Base-by-base conservation (phyloP, 2,888 invertebrate species). In the Conchocele bisecta region DNA sequence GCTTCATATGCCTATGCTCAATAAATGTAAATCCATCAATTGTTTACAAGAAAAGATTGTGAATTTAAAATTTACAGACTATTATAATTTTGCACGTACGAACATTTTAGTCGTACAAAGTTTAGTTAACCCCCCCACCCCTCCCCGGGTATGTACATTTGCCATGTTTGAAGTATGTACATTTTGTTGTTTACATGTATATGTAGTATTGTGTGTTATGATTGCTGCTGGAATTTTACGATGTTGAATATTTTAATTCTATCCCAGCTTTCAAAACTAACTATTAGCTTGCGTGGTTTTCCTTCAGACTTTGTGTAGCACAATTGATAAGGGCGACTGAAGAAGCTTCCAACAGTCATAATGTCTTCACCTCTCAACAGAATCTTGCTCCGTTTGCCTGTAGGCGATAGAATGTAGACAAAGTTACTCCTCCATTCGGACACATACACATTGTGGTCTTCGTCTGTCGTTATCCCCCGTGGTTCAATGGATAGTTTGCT, bases 251-350 rank as follows among this genome's bases (percentile, higher is more conserved):
- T 63, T 35, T 75, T 75, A 24, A 75, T 41, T 9, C 69, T 69
- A 51, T 75, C 61, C 31, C 70, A 66, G 9, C 65, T 61, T 41
- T 75, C 75, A 24, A 70, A 70, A 35, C 75, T 75, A 29, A 75
- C 75, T 31, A 75, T 57, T 5, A 75, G 48, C 44, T 58, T 53
- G 1, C 61, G 60, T n/a, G 39, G 48, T 3, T 57, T n/a, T n/a
- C n/a, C 39, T 17, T 58, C 69, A 9, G 56, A 26, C 22, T 70
- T 63, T 31, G 61, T 46, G 51, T 50, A 75, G 46, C 75, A 75
- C 0, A 75, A 56, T 42, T 75, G 75, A 50, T 75, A 75, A 2
- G 75, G 75, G 28, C 70, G 69, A 7, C 31, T 20, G 15, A 66
- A 69, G 54, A 63, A 65, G 9, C 61, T 28, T 7, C 66, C 66